Evolutionary conservation across 2,888 invertebrate genomes (phyloP).

Genomic region (Lasioglossum leucozonium): DNA sequence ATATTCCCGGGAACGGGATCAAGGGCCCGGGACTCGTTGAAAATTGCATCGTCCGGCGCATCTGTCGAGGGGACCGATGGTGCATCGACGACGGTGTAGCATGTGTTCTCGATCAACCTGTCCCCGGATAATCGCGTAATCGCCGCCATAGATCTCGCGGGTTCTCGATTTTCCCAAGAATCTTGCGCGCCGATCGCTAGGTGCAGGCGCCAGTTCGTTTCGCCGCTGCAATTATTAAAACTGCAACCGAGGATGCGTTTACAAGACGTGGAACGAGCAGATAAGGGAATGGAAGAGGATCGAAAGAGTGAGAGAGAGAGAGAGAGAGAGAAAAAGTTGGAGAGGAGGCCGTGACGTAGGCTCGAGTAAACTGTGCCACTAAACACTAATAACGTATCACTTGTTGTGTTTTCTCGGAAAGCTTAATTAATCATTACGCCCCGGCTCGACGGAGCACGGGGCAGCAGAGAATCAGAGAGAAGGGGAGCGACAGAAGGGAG

Average conservation of each 20-base stretch:
- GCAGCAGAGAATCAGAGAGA: not conserved
- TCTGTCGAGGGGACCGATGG: not conserved
- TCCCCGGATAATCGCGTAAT: conserved; percentile 38
- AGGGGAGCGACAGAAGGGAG: not conserved
- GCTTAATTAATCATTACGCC: conserved; percentile 80
- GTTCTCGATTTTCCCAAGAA: conserved; percentile 62
- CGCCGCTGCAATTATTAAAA: conserved; percentile 57
- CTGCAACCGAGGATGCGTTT: conserved; percentile 37
- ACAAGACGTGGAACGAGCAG: not conserved
- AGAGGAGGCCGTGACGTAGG: conserved; percentile 44
- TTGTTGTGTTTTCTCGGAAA: conserved; percentile 81
- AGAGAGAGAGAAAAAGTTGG: conserved; percentile 4
- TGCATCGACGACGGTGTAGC: conserved; percentile 15
- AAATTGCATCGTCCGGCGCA: not conserved
- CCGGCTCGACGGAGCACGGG: conserved; percentile 5
- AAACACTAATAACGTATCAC: conserved; percentile 80
- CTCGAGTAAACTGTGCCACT: conserved; percentile 78
- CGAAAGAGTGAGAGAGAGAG: not conserved
- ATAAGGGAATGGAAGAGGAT: conserved; percentile 13
- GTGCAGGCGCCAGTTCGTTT: conserved; percentile 55
- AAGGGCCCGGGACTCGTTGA: not conserved
- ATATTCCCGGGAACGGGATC: conserved; percentile 20
- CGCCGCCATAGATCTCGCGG: conserved; percentile 50
- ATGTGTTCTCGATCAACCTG: conserved; percentile 53
- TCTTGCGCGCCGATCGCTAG: conserved; percentile 33